phyloP scores from a whole-genome alignment of 2,888 invertebrate genomes.

The Drosophila atripex region DNA sequence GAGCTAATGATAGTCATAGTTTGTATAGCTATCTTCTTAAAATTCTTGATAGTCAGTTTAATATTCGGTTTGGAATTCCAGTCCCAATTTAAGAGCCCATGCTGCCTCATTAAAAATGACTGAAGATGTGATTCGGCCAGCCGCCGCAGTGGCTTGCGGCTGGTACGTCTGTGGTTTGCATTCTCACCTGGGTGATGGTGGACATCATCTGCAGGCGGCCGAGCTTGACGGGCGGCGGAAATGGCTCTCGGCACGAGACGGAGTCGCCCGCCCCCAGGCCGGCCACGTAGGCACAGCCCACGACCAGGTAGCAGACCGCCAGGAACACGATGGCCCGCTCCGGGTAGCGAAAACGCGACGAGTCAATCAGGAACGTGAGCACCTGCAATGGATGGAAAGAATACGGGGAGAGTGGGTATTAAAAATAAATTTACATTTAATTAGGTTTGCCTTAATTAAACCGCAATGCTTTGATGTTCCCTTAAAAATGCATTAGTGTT shows the following conservation, averaged over 20 bases:
- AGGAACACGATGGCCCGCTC: slow-evolving; percentile 98
- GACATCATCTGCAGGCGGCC: slow-evolving; percentile 90
- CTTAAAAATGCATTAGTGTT: slow-evolving; percentile 66
- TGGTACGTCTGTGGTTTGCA: slow-evolving; percentile 10
- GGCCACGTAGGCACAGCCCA: slow-evolving; percentile 95
- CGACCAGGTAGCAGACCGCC: slow-evolving; percentile 97
- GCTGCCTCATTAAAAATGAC: slow-evolving; percentile 8
- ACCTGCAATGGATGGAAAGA: slow-evolving; percentile 83
- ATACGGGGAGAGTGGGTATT: slow-evolving; percentile 47
- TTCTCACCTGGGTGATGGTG: slow-evolving; percentile 92
- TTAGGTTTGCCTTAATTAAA: slow-evolving; percentile 60
- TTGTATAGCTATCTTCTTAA: background rate
- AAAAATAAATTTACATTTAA: slow-evolving; percentile 69
- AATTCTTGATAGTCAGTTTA: background rate
- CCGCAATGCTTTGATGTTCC: slow-evolving; percentile 29
- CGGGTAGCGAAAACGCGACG: slow-evolving; percentile 97
- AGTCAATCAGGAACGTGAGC: slow-evolving; percentile 96
- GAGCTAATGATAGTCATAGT: too few relatives aligned
- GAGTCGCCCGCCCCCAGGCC: slow-evolving; percentile 93
- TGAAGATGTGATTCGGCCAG: slow-evolving; percentile 2
- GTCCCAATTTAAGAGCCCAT: background rate
- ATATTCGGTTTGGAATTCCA: background rate
- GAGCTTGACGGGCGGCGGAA: slow-evolving; percentile 88
- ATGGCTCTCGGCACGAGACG: slow-evolving; percentile 93
- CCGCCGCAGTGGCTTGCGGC: background rate